Evolutionary conservation across 1,140 invertebrate genomes (phyloP).

Genomic region (Drosophila leontia): DNA sequence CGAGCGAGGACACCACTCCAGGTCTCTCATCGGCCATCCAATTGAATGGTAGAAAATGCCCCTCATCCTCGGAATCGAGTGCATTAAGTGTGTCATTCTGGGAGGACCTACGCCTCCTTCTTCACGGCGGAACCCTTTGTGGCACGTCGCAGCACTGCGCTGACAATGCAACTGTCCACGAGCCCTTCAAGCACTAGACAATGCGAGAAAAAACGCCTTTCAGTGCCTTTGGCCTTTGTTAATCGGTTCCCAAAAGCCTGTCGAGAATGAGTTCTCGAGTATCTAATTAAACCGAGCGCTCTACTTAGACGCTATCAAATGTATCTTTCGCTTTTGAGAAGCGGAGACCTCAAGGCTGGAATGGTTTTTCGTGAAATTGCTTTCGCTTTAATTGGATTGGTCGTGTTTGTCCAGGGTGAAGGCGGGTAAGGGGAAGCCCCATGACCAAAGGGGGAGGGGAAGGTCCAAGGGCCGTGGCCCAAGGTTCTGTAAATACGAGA

Average conservation of each 20-base stretch:
- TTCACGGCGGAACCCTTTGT: slow-evolving; percentile 48
- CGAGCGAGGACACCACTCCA: slow-evolving; percentile 6
- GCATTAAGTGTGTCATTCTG: slow-evolving; percentile 59
- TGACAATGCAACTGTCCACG: slow-evolving; percentile 68
- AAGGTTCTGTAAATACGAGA: slow-evolving; percentile 46
- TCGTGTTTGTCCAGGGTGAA: slow-evolving; percentile 28
- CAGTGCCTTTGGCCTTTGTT: slow-evolving; percentile 61
- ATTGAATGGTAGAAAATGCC: slow-evolving; percentile 17
- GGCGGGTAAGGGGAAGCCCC: not conserved
- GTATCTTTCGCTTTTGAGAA: slow-evolving; percentile 36
- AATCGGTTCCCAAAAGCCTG: slow-evolving; percentile 40
- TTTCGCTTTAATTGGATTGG: slow-evolving; percentile 79
- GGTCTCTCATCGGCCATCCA: slow-evolving; percentile 13
- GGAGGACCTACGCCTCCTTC: slow-evolving; percentile 17
- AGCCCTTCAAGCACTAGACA: slow-evolving; percentile 45
- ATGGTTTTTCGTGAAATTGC: slow-evolving; percentile 63
- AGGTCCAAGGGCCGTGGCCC: slow-evolving; percentile 10
- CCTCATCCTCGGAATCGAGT: slow-evolving; percentile 10
- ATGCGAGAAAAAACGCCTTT: slow-evolving; percentile 46
- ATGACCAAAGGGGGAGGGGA: too few species aligned
- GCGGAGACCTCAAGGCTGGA: slow-evolving; percentile 42
- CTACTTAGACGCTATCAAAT: slow-evolving; percentile 58
- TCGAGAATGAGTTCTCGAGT: slow-evolving; percentile 44
- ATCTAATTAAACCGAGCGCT: slow-evolving; percentile 73
- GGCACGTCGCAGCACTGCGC: slow-evolving; percentile 30